Conservation (phyloP, 1,140 invertebrate genomes). For the Theocolax elegans region DNA sequence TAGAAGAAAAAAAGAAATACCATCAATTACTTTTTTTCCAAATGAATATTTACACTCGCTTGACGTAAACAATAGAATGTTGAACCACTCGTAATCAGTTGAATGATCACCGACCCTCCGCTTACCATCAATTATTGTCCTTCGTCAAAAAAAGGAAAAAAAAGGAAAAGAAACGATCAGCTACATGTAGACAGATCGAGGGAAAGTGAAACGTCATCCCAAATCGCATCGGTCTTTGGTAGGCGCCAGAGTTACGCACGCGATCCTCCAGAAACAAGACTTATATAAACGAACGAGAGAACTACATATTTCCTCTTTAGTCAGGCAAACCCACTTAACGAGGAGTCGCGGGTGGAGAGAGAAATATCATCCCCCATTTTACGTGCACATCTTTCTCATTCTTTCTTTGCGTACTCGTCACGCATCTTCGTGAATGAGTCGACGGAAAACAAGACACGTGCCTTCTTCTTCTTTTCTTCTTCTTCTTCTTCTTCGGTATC, state of each 20-base stretch:
- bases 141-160: no score
- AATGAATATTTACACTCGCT: no score
- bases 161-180: no score
- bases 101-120: no score
- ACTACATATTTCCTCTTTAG: neutral
- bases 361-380: neutral
- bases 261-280: neutral
- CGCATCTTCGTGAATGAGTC: slow-evolving; percentile 17
- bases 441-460: slow-evolving; percentile 10
- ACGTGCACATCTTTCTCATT: neutral
- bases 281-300: no score
- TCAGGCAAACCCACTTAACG: neutral
- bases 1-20: no score
- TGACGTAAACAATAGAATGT: no score
- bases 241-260: no score
- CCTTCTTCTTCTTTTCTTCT: neutral
- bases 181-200: no score
- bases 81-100: no score
- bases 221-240: neutral
- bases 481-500: neutral
- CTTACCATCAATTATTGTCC: no score
- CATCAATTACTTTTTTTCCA: no score
- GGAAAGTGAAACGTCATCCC: neutral
- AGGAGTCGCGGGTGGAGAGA: neutral
- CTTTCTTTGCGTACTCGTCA: neutral